Percentiles rank a stretch among this genome's conserved stretches.
phyloP scores from a whole-genome alignment of 2,888 invertebrate species.

The Ormyrus thymus region DNA sequence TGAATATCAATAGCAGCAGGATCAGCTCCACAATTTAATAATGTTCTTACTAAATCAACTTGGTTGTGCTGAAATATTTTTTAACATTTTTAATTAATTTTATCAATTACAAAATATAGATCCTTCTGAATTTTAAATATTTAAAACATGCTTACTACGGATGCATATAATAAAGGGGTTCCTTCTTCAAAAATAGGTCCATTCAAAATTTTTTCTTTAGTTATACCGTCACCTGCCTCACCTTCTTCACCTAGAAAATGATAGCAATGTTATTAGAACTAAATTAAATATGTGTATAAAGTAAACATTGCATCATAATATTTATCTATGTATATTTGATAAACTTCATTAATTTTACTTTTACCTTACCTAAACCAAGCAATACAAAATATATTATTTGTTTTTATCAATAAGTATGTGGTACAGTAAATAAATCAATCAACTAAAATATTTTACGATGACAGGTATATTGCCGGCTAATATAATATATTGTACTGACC shows the following conservation, averaged over 20 bases:
- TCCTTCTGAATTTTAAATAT: too few relatives aligned
- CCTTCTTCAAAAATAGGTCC: slow-evolving; percentile 76
- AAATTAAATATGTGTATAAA: slow-evolving; percentile 5
- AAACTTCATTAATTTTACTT: background rate
- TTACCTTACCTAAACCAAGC: too few relatives aligned
- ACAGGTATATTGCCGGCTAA: slow-evolving; percentile 25
- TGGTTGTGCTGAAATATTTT: slow-evolving; percentile 75
- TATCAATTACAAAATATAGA: too few relatives aligned
- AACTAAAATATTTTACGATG: background rate
- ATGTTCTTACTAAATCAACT: slow-evolving; percentile 78
- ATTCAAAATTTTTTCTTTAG: slow-evolving; percentile 75
- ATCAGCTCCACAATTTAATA: slow-evolving; percentile 79
- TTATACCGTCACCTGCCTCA: slow-evolving; percentile 69
- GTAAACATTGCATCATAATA: background rate
- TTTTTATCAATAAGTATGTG: too few relatives aligned
- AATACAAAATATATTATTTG: too few relatives aligned
- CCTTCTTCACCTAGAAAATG: slow-evolving; percentile 70
- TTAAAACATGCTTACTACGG: slow-evolving; percentile 73
- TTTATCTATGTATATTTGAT: background rate
- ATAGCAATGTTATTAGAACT: background rate
- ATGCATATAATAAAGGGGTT: slow-evolving; percentile 77
- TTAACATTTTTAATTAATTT: background rate
- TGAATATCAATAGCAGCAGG: slow-evolving; percentile 78
- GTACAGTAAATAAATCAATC: too few relatives aligned
- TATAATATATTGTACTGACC: slow-evolving; percentile 22